Evolutionary conservation across 1,140 invertebrate species (phyloP), one percentile per base, ranked within the genome.

Genomic region (Hetaerina americana): DNA sequence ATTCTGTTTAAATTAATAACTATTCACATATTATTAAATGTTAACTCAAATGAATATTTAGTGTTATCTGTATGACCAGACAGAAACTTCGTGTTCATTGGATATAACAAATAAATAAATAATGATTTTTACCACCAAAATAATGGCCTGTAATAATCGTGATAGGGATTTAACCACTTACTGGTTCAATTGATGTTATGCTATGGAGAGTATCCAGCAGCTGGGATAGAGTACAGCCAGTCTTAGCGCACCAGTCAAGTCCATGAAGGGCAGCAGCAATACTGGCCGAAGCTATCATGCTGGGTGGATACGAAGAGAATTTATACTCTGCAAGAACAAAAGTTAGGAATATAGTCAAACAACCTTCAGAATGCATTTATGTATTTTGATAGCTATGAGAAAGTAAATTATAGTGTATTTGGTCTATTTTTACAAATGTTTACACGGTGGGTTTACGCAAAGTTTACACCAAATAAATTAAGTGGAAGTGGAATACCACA

Each of bases 291-390:
- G 94, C 93, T 69, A 96, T 89, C 78, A 93, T 93, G 77, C 93
- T 95, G 15, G 94, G 89, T 57, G 92, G 89, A 79, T 92, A 92
- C 81, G 90, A 86, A 22, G 89, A 90, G 80, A 96, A 96, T 77
- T 90, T 88, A 81, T 91, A 92, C 82, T 96, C 94, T 95, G 87
- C 8, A 83, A 87, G 81, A 81, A 82, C 82, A 80, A 77, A 57
- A 2, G 22, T 57, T 57, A 57, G 40, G 2, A 72, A 31, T 72
- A 69, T 57, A 75, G 66, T 71, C 27, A 57, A 57, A 40, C n/a
- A 72, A 68, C 5, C 31, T 15, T 31, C 25, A 73, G 22, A 8
- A 71, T 71, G 12, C 8, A n/a, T 57, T 57, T n/a, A 57, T n/a
- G n/a, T 57, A 57, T 57, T 57, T 57, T 57, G n/a, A 57, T n/a